Evolutionary conservation across 2,888 invertebrate genomes (phyloP), one percentile per base, ranked within the genome.

Genomic region (Polymixis lichenea): DNA sequence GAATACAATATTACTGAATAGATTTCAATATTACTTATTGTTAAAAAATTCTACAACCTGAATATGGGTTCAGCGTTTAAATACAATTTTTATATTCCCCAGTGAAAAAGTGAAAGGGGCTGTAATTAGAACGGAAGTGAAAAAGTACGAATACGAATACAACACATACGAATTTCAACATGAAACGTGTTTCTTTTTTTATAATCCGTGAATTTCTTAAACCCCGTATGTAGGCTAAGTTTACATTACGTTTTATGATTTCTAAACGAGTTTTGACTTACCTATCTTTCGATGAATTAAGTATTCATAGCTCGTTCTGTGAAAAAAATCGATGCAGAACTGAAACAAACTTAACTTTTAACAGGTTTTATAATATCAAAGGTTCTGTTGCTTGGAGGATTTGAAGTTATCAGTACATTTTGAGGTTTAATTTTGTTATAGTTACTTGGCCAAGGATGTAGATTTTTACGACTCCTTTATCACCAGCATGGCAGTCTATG

Each of bases 31-130:
- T 46, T 9, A 66, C 55, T 65, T 73, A 76, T 79, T 79, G 62
- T 55, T 76, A 66, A 55, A 68, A 51, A 77, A 80, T 58, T 72
- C 43, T 60, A 55, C 56, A 64, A 60, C 19, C 69, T 72, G 38
- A 28, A 67, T 79, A 72, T 77, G 61, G 75, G 73, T 82, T 79
- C 53, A 61, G 17, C 51, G 28, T 66, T 80, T 75, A 68, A 77
- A 71, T 68, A 73, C 71, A 72, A 70, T 70, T 38, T 61, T 17
- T 75, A 28, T 38, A 7, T 22, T 71, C 55, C 38, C 25, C 22
- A 46, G 56, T 66, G 8, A 66, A 28, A 62, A 66, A 19, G 22
- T 11, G 8, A 9, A 28, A 9, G 28, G 17, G n/a, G 17, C 4
- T 64, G 19, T 32, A 49, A 15, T 22, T 66, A 22, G 28, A 49